Evolutionary conservation across 2,797 vertebrate species (phyloP).

Genomic region (Tolypeutes matacus): DNA sequence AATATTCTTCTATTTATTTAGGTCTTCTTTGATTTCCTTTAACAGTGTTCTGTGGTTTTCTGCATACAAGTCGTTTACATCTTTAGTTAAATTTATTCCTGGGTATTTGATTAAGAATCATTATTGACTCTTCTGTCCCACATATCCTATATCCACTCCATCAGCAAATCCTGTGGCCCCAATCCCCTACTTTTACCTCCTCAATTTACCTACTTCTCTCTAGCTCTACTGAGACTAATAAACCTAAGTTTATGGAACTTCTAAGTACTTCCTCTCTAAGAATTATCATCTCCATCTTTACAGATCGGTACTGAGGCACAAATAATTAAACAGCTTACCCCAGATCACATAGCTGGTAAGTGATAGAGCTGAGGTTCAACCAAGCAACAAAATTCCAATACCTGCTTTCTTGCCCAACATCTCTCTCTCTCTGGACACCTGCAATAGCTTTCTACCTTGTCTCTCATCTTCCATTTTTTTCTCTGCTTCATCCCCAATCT

Average conservation of each 20-base stretch:
- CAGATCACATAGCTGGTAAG: not conserved
- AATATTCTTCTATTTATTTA: no score
- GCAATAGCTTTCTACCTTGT: not conserved
- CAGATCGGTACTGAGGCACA: not conserved
- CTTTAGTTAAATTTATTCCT: no score
- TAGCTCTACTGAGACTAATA: not conserved
- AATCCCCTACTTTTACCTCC: not conserved
- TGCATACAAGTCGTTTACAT: no score
- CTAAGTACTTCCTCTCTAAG: conserved; percentile 71
- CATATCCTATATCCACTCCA: not conserved
- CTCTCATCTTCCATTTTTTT: not conserved
- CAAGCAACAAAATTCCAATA: not conserved
- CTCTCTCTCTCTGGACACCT: not conserved
- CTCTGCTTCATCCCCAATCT: not conserved
- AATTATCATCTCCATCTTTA: not conserved
- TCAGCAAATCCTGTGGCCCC: not conserved
- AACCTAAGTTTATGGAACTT: not conserved
- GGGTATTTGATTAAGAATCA: no score
- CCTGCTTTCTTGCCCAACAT: not conserved
- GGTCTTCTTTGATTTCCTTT: no score
- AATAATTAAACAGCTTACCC: not conserved
- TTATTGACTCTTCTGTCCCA: not conserved
- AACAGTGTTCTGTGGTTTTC: no score
- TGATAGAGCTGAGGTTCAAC: not conserved
- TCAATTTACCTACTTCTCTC: no score